phyloP scores from a whole-genome alignment of 2,113 vertebrate genomes.

The Stictonetta naevosa region DNA sequence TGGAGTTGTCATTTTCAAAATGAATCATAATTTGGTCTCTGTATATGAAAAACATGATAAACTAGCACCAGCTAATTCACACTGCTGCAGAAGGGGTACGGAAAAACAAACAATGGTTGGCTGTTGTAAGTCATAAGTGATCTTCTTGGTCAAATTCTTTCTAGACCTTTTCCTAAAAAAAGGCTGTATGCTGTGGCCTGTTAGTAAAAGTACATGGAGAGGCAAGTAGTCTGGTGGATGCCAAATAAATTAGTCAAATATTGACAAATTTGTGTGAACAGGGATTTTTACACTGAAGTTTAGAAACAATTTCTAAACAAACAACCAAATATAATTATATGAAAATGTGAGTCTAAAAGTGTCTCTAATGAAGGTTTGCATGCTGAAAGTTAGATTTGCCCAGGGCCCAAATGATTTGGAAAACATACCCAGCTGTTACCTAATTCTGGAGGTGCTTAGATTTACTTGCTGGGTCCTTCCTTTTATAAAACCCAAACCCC shows the following conservation, averaged over 20 bases:
- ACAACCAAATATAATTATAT: neutral
- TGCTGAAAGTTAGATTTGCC: neutral
- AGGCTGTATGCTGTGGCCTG: neutral
- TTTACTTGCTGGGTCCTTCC: neutral
- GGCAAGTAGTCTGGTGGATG: neutral
- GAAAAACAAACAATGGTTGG: neutral
- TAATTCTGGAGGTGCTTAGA: neutral
- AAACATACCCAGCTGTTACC: rapidly evolving
- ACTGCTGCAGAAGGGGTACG: neutral
- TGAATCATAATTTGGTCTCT: neutral
- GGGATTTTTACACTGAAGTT: neutral
- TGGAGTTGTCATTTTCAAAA: neutral
- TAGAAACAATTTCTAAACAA: neutral
- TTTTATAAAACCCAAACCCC: neutral
- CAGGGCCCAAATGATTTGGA: neutral
- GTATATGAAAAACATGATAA: neutral
- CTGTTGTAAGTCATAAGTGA: neutral
- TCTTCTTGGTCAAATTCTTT: neutral
- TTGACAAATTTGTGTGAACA: neutral
- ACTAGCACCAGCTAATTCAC: neutral
- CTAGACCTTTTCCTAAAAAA: neutral
- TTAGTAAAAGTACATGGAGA: neutral
- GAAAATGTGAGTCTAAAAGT: neutral
- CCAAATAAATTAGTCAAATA: neutral
- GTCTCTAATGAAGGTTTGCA: neutral